Conservation (phyloP, 35 echinoderm and acorn worm genomes). For the Amphiura filiformis region DNA sequence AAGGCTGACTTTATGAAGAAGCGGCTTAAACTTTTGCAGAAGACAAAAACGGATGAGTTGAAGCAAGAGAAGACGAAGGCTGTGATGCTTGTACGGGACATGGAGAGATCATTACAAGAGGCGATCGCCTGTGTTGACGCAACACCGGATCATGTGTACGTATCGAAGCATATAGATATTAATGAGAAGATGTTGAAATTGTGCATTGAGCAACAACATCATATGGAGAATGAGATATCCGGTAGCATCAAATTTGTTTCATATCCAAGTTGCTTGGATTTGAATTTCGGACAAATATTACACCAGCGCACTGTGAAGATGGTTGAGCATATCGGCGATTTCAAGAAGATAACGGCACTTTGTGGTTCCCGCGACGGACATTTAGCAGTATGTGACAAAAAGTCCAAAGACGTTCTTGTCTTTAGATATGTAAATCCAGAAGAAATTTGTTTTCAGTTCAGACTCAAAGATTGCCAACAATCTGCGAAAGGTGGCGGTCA, state of each 20-base stretch:
- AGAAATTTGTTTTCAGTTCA: neutral
- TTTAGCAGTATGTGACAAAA: neutral
- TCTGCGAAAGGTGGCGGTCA: too few species aligned
- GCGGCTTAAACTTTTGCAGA: neutral
- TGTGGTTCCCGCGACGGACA: neutral
- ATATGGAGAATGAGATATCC: neutral
- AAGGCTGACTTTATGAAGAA: neutral
- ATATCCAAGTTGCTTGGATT: neutral
- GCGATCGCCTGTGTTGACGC: neutral
- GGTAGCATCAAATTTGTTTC: neutral
- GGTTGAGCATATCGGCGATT: neutral
- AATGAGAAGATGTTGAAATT: neutral
- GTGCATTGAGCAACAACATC: neutral
- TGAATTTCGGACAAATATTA: neutral
- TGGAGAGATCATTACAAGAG: neutral
- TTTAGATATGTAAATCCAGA: neutral
- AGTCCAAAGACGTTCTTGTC: neutral
- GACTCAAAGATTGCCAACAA: too few species aligned
- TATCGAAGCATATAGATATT: neutral
- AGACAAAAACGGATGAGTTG: neutral
- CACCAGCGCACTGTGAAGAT: neutral
- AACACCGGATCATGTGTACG: neutral
- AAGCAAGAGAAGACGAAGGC: neutral
- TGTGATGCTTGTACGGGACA: neutral
- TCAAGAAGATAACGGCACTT: neutral